These are phyloP conservation scores for Brachyopa scutellaris DNA, from an alignment of 2,888 invertebrate species.

Conservation along the genomic window DNA sequence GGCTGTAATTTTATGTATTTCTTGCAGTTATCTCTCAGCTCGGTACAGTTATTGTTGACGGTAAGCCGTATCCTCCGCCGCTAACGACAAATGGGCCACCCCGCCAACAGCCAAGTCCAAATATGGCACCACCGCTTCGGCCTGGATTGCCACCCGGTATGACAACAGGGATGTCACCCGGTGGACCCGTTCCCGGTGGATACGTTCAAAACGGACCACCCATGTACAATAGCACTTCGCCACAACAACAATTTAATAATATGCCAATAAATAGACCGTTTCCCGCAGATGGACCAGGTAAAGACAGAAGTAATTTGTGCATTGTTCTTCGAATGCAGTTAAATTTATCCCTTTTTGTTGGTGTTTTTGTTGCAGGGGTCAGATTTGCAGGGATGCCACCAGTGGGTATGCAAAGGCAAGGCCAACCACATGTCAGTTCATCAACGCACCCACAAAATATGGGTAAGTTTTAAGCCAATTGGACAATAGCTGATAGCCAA, in stretches of 20 bases:
- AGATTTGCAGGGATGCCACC: slow-evolving; percentile 81
- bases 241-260: slow-evolving; percentile 79
- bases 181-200: slow-evolving; percentile 76
- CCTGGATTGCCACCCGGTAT: slow-evolving; percentile 80
- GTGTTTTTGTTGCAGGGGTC: slow-evolving; percentile 75
- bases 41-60: slow-evolving; percentile 92
- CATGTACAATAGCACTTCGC: slow-evolving; percentile 79
- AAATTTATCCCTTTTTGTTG: slow-evolving; percentile 48
- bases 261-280: slow-evolving; percentile 80
- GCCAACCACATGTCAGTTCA: slow-evolving; percentile 85
- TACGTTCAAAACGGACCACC: slow-evolving; percentile 79
- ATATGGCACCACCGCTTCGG: slow-evolving; percentile 81
- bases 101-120: slow-evolving; percentile 81
- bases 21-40: slow-evolving; percentile 88
- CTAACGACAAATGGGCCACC: slow-evolving; percentile 81
- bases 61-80: slow-evolving; percentile 87
- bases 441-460: slow-evolving; percentile 86
- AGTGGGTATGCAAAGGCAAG: slow-evolving; percentile 81
- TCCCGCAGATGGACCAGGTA: slow-evolving; percentile 80
- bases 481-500: slow-evolving; percentile 14
- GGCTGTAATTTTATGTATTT: not conserved
- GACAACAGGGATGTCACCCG: slow-evolving; percentile 79
- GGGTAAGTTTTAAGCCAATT: slow-evolving; percentile 78
- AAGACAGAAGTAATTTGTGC: slow-evolving; percentile 72
- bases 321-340: slow-evolving; percentile 22